phyloP scores from a whole-genome alignment of 1,140 invertebrate genomes.

The Drosophila tsacasi region DNA sequence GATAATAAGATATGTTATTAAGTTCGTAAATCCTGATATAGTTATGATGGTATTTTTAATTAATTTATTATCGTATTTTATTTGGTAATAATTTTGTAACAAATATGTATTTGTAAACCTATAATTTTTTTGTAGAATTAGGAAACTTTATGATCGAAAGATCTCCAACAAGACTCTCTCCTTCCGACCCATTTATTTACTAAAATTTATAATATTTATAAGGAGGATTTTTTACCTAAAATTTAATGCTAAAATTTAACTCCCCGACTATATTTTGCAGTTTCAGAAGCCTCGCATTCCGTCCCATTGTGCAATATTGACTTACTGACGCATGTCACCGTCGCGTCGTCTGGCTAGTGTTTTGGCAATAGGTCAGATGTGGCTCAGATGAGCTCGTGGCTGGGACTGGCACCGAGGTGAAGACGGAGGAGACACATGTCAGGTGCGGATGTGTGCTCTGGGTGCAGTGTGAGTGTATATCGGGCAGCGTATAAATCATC shows the following conservation, averaged over 20 bases:
- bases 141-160: too few species aligned
- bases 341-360: constrained; percentile 1
- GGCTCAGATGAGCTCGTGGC: constrained; percentile 14
- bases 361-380: constrained; percentile 56
- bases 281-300: constrained; percentile 1
- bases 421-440: constrained; percentile 2
- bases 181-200: rapidly evolving
- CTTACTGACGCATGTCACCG: constrained; percentile 37
- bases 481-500: constrained; percentile 51
- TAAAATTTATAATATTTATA: not conserved
- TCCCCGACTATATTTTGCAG: not conserved
- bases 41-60: too few species aligned
- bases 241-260: not conserved
- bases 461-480: constrained; percentile 38
- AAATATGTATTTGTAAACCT: too few species aligned
- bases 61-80: too few species aligned
- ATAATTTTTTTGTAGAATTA: too few species aligned
- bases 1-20: not conserved
- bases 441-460: constrained; percentile 25
- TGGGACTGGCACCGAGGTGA: constrained; percentile 2
- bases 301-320: constrained; percentile 30
- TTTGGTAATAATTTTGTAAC: too few species aligned
- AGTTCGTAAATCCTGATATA: too few species aligned
- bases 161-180: too few species aligned
- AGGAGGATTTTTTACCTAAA: too few species aligned